These are phyloP conservation scores for Tonatia bakeri DNA, from an alignment of 2,113 vertebrate species.

Conservation along the genomic window DNA sequence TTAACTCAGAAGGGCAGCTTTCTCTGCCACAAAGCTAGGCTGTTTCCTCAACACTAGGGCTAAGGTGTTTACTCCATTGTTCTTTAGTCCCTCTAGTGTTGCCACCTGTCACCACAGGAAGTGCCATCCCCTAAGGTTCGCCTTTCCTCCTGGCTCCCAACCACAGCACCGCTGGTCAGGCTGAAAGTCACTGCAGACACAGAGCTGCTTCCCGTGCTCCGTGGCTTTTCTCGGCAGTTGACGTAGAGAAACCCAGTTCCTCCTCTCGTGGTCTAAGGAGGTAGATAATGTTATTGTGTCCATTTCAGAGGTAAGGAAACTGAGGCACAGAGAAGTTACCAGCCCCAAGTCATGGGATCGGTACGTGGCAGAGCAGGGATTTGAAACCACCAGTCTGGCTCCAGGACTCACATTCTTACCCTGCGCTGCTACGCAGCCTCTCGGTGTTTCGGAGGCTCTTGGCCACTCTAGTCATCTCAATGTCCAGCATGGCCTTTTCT, in stretches of 20 bases:
- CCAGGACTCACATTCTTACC: not conserved
- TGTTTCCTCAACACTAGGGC: not conserved
- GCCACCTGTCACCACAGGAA: not conserved
- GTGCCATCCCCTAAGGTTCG: not conserved
- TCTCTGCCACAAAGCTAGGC: not conserved
- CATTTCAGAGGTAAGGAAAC: not conserved
- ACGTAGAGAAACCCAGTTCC: not conserved
- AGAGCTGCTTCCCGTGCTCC: not conserved
- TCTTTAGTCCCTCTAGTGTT: not conserved
- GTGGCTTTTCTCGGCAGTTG: not conserved
- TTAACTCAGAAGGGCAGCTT: not conserved
- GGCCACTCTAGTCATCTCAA: not conserved
- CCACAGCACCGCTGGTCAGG: not conserved
- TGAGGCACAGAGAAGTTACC: not conserved
- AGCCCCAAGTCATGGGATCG: not conserved
- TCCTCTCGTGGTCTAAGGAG: not conserved
- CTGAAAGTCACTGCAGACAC: not conserved
- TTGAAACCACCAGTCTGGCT: not conserved
- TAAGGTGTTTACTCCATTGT: not conserved
- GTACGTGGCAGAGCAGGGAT: not conserved
- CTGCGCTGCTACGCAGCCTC: not conserved
- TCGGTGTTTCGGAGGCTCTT: not conserved
- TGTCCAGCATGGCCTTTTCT: not conserved
- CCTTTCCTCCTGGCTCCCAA: not conserved
- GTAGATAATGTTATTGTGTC: not conserved